Evolutionary conservation across 2,113 vertebrate genomes (phyloP).

Genomic region (Furnarius figulus): DNA sequence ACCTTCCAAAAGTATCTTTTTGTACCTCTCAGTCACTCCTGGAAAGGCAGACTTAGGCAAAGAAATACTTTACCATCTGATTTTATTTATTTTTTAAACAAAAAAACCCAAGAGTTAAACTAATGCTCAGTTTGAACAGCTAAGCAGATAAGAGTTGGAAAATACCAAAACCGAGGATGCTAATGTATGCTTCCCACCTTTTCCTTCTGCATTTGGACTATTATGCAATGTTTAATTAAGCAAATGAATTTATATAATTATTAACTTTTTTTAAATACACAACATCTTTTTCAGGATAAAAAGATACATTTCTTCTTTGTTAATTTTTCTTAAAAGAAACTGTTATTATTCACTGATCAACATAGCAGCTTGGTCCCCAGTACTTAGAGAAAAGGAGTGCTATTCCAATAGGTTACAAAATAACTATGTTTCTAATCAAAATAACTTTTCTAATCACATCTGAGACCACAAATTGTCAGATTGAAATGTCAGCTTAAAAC

Average conservation of each 20-base stretch:
- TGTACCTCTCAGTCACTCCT: not conserved
- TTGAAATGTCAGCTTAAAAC: not conserved
- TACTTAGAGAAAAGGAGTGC: not conserved
- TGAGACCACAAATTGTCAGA: not conserved
- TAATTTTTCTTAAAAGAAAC: not conserved
- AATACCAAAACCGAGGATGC: not conserved
- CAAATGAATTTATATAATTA: not conserved
- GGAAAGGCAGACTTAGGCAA: not conserved
- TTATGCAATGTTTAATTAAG: not conserved
- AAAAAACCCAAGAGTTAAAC: not conserved
- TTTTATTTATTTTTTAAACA: not conserved
- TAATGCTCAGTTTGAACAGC: not conserved
- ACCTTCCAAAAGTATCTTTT: not conserved
- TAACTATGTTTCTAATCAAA: not conserved
- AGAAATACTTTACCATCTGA: not conserved
- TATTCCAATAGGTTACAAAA: not conserved
- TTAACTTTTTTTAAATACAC: not conserved
- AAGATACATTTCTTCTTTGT: not conserved
- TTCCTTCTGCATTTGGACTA: not conserved
- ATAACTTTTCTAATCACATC: not conserved
- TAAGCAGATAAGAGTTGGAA: not conserved
- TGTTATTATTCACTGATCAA: not conserved
- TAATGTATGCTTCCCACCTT: not conserved
- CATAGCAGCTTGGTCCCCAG: not conserved
- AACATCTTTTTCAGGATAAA: not conserved